Evolutionary conservation across 2,113 vertebrate species (phyloP).

Genomic region (Brachypodius melanocephalos): DNA sequence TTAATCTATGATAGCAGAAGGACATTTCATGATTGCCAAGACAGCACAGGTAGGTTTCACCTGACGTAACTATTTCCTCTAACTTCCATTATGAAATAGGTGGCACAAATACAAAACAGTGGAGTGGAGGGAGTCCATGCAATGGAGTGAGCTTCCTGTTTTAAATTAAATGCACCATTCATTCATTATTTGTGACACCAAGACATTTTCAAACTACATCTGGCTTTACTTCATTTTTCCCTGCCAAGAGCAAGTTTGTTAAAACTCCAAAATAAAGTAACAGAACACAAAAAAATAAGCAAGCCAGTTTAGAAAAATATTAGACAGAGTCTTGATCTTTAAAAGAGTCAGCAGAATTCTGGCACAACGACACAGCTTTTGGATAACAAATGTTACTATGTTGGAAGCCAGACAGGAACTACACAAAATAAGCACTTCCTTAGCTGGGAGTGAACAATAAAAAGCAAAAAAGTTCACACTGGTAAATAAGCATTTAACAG

Average conservation of each 20-base stretch:
- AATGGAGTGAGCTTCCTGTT: background rate
- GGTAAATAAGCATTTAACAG: background rate
- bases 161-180: background rate
- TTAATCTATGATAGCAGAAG: background rate
- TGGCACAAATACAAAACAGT: background rate
- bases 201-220: background rate
- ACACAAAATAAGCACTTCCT: conserved; percentile 58
- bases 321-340: background rate
- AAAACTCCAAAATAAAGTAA: conserved; percentile 61
- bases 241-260: conserved; percentile 58
- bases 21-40: background rate
- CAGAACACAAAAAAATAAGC: conserved; percentile 54
- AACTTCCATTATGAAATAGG: background rate
- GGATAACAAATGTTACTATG: conserved; percentile 13
- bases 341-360: background rate
- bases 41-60: background rate
- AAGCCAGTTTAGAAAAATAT: conserved; percentile 45
- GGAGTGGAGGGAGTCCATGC: background rate
- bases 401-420: background rate
- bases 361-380: background rate
- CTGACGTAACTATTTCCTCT: background rate
- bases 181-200: conserved; percentile 17
- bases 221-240: background rate
- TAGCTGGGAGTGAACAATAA: background rate
- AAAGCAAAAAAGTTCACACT: background rate